phyloP scores from a whole-genome alignment of 2,797 vertebrate genomes.

The Coendou prehensilis region DNA sequence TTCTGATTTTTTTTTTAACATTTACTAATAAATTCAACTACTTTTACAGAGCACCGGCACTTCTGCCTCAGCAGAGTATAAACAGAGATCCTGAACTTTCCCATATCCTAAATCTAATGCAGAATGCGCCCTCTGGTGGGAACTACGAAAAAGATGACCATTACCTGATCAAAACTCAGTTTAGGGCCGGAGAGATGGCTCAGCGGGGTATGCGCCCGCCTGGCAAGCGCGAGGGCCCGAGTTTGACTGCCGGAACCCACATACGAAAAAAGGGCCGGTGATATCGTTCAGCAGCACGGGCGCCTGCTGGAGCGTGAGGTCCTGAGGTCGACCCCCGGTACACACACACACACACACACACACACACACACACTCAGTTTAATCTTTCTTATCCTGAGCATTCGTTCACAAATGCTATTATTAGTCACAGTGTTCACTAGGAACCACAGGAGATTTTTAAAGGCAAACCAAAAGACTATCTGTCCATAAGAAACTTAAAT shows the following conservation, averaged over 20 bases:
- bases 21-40: neutral
- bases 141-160: neutral
- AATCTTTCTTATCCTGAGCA: neutral
- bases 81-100: neutral
- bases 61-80: neutral
- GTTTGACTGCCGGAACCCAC: no score
- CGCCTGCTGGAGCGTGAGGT: no score
- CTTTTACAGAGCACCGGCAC: neutral
- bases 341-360: no score
- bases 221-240: no score
- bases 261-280: no score
- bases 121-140: conserved; percentile 72
- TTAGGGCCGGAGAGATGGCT: no score
- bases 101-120: neutral
- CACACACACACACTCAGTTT: neutral
- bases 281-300: no score
- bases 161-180: neutral
- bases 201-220: no score
- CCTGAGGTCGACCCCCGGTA: no score
- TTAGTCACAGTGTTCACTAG: neutral
- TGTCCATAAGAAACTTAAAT: neutral
- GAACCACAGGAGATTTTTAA: neutral
- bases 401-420: neutral
- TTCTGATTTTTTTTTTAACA: neutral
- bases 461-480: neutral